Evolutionary conservation across 2,888 invertebrate species (phyloP).

Genomic region (Trilocha varians): DNA sequence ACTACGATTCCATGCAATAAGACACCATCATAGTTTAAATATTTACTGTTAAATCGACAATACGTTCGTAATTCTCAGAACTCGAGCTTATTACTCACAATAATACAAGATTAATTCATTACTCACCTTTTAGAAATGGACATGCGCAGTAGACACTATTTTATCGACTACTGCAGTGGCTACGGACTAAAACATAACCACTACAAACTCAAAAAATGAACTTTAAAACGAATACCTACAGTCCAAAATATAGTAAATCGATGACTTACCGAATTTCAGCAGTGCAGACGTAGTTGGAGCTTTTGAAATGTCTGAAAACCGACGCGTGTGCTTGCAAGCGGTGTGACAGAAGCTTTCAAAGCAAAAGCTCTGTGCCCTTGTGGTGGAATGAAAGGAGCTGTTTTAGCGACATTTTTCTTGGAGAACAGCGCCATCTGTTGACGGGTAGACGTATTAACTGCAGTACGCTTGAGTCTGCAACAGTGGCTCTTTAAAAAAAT

Average conservation of each 20-base stretch:
- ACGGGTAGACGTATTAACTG: too few relatives aligned
- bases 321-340: slow-evolving; percentile 13
- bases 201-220: background rate
- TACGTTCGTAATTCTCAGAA: too few relatives aligned
- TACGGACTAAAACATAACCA: background rate
- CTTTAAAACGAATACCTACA: slow-evolving; percentile 3
- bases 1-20: too few relatives aligned
- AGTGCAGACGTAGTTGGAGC: background rate
- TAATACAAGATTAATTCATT: too few relatives aligned
- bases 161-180: too few relatives aligned
- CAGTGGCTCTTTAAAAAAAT: too few relatives aligned
- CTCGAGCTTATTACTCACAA: too few relatives aligned
- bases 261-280: slow-evolving; percentile 11
- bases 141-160: too few relatives aligned
- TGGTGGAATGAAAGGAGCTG: slow-evolving; percentile 8
- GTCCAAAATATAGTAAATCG: background rate
- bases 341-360: slow-evolving; percentile 20
- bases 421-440: slow-evolving; percentile 37
- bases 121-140: too few relatives aligned
- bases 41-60: too few relatives aligned
- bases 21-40: too few relatives aligned
- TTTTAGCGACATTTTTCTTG: slow-evolving; percentile 14
- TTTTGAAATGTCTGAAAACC: slow-evolving; percentile 1
- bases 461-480: too few relatives aligned
- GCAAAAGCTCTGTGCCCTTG: slow-evolving; percentile 18